Conservation (phyloP, 2,888 invertebrate species). For the Himalopsyche japonica region DNA sequence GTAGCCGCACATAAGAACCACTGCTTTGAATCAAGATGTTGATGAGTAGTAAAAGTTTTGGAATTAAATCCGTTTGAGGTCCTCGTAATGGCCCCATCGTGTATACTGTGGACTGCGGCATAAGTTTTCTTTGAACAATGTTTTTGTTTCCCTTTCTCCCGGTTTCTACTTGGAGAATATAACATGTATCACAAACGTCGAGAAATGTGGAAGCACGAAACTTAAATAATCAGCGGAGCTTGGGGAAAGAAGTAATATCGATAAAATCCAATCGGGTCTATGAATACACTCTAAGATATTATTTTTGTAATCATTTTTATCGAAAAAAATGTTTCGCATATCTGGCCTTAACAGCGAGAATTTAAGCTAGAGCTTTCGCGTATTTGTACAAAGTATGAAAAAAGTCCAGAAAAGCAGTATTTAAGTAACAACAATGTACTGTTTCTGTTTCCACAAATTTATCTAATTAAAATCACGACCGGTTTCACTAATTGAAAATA, state of each 20-base stretch:
- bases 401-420: no score
- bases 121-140: not conserved
- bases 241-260: not conserved
- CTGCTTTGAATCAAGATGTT: no score
- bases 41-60: no score
- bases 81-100: no score
- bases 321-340: not conserved
- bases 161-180: not conserved
- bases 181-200: not conserved
- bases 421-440: no score
- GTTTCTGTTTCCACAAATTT: no score
- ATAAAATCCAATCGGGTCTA: not conserved
- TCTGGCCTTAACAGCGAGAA: not conserved
- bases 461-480: no score
- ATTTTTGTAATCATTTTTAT: no score
- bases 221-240: not conserved
- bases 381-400: not conserved
- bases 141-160: not conserved
- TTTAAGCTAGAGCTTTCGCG: not conserved
- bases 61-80: no score
- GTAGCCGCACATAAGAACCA: no score
- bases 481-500: no score
- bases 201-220: not conserved
- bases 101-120: not conserved
- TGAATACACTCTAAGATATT: no score